These are phyloP conservation scores for Sternotherus odoratus DNA, from an alignment of 2,797 vertebrate species.

Conservation along the genomic window DNA sequence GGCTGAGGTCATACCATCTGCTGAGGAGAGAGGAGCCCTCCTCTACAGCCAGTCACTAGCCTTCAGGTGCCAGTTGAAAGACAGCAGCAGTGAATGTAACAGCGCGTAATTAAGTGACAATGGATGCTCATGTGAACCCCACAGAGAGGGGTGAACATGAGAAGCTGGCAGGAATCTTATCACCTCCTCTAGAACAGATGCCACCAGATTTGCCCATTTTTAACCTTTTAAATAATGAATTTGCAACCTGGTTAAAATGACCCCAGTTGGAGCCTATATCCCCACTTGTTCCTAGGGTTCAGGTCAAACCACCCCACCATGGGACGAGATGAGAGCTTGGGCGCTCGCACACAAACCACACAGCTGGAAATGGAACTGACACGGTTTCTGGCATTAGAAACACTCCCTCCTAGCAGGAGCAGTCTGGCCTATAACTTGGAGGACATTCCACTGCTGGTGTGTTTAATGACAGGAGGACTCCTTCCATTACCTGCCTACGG, in stretches of 20 bases:
- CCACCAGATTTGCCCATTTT: background rate
- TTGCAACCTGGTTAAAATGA: constrained; percentile 10
- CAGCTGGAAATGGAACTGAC: background rate
- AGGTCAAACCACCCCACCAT: background rate
- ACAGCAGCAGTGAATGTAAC: background rate
- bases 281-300: background rate
- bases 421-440: background rate
- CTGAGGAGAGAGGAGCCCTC: background rate
- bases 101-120: background rate
- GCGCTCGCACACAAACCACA: background rate
- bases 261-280: background rate
- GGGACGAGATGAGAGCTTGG: background rate
- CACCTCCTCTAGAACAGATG: constrained; percentile 62
- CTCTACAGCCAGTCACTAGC: background rate
- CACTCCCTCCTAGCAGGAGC: background rate
- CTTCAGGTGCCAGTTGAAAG: background rate
- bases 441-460: background rate
- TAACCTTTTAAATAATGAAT: constrained; percentile 51
- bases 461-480: fast-evolving
- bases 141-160: background rate
- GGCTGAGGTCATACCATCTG: background rate
- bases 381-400: background rate
- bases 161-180: constrained; percentile 36
- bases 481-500: background rate
- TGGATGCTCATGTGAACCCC: background rate